phyloP scores from a whole-genome alignment of 2,797 vertebrate genomes.

The Denticeps clupeoides region DNA sequence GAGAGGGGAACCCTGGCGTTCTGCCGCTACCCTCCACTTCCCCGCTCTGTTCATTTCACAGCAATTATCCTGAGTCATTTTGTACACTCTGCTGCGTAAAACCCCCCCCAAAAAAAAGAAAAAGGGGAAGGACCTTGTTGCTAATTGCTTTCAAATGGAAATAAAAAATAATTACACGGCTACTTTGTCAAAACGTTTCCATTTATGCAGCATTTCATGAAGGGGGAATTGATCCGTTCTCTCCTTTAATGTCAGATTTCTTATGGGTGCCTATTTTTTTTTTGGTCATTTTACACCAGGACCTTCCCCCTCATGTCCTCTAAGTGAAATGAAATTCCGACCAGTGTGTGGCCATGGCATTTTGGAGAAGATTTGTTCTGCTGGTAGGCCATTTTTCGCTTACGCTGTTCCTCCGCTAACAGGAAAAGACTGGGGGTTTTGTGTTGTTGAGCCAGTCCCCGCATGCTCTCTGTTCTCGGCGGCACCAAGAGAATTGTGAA shows the following conservation, averaged over 20 bases:
- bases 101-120: neutral
- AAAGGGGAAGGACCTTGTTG: constrained; percentile 46
- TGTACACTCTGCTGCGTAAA: constrained; percentile 40
- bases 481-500: constrained; percentile 6
- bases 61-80: constrained; percentile 58
- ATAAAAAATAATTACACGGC: constrained; percentile 58
- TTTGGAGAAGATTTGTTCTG: too few relatives aligned
- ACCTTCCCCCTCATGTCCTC: constrained; percentile 20
- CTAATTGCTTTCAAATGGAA: constrained; percentile 60
- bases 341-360: neutral
- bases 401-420: too few relatives aligned
- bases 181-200: constrained; percentile 49
- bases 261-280: constrained; percentile 33
- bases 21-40: constrained; percentile 44
- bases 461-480: neutral
- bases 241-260: constrained; percentile 48
- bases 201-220: constrained; percentile 42
- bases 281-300: constrained; percentile 39
- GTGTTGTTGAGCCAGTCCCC: neutral
- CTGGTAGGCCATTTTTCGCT: too few relatives aligned
- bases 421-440: neutral
- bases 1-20: constrained; percentile 50
- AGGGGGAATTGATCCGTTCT: constrained; percentile 43
- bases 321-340: neutral
- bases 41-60: constrained; percentile 56